Base-by-base conservation (phyloP, 1,140 invertebrate genomes). In the Drosophila nasuta region DNA sequence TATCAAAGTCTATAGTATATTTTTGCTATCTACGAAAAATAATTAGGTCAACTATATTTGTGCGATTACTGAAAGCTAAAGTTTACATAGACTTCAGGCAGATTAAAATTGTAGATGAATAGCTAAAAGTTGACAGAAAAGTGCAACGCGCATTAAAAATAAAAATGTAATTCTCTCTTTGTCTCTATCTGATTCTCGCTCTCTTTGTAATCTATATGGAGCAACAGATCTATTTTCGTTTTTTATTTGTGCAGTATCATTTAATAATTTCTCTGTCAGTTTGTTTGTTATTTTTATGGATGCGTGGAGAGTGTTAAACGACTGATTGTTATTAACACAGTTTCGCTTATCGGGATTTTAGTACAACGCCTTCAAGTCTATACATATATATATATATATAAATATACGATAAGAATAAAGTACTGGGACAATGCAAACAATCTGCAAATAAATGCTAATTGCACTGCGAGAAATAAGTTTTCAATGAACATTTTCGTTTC, bases 311-410 rank as follows among this genome's bases (percentile, higher is more conserved):
- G 48, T 49, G 48, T 49, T 8, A 20, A 49, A 25, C 17, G 25
- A 5, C n/a, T 30, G 49, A 38, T 38, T 13, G 35, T 25, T 33
- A 28, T 54, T 15, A 6, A 15, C 28, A 54, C 30, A 54, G 11
- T 54, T 54, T 15, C 51, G n/a, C 28, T 54, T 54, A 54, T 54
- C 51, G 28, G 28, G 5, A 13, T 52, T 33, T 38, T 28, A 33
- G 51, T 33, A 2, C 49, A 52, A 52, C 30, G 13, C 30, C 28
- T 33, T 10, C 28, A 51, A 20, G 25, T 46, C 6, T 25, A 25
- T 25, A 25, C 2, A 0, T 20, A 25, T 25, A 4, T 25, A 25
- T 25, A 20, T 20, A 20, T 25, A 4, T 25, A 25, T 25, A 20
- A 0, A 4, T 25, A 25, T 25, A 25, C 17, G 10, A 49, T 49